These are phyloP conservation scores for Aplodontia rufa DNA, from an alignment of 2,113 vertebrate species.

Conservation along the genomic window DNA sequence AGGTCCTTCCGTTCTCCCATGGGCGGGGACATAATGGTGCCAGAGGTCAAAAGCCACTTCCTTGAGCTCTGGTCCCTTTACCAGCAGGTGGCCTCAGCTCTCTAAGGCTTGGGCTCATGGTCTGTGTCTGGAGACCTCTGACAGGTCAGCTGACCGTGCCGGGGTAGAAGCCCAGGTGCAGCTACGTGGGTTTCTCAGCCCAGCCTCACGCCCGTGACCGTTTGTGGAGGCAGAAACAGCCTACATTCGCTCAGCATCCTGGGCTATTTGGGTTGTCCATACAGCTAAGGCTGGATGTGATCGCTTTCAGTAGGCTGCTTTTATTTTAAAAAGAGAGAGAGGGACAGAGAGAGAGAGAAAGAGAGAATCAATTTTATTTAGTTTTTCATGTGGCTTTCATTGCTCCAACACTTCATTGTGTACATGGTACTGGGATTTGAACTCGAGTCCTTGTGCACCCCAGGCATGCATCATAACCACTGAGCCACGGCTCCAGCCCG, in stretches of 20 bases:
- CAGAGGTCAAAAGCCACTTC: not conserved
- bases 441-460: too few species aligned
- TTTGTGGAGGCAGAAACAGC: too few species aligned
- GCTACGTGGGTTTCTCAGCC: not conserved
- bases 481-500: too few species aligned
- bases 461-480: too few species aligned
- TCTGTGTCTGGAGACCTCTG: not conserved
- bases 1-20: not conserved
- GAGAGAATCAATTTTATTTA: too few species aligned
- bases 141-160: rapidly evolving
- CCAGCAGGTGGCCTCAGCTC: not conserved
- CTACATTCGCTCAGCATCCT: not conserved
- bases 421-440: too few species aligned
- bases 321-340: too few species aligned
- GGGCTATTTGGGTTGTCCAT: not conserved
- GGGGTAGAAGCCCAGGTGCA: not conserved
- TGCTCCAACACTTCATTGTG: too few species aligned
- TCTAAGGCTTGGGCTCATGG: not conserved
- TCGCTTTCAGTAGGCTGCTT: too few species aligned
- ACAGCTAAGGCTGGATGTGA: not conserved
- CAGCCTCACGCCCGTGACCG: not conserved
- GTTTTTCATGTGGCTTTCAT: too few species aligned
- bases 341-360: too few species aligned
- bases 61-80: not conserved
- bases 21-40: not conserved